phyloP scores from a whole-genome alignment of 2,888 invertebrate species.

The Andrena camellia region DNA sequence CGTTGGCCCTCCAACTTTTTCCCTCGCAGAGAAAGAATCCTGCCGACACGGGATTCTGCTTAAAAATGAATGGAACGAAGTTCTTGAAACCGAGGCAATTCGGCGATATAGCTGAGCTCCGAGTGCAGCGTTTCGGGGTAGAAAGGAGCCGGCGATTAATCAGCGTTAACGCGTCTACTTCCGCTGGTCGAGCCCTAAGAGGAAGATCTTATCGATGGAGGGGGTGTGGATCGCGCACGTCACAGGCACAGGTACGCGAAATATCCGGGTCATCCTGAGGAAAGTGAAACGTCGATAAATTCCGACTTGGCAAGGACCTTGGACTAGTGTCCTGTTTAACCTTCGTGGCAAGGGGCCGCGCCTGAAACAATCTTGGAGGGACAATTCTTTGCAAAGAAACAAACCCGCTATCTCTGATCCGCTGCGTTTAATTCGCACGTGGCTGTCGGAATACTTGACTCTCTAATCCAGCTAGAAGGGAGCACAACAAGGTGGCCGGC shows the following conservation, averaged over 20 bases:
- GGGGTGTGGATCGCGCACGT: slow-evolving; percentile 56
- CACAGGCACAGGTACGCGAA: slow-evolving; percentile 48
- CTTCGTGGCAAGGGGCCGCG: background rate
- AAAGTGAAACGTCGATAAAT: slow-evolving; percentile 73
- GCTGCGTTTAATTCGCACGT: background rate
- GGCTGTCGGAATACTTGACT: too few relatives aligned
- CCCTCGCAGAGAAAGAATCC: background rate
- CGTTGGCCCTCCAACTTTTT: slow-evolving; percentile 6
- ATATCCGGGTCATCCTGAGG: slow-evolving; percentile 68
- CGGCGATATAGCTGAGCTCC: background rate
- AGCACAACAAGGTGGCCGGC: too few relatives aligned
- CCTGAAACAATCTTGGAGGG: background rate
- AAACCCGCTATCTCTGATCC: background rate
- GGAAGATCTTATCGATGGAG: slow-evolving; percentile 51
- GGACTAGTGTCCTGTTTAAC: slow-evolving; percentile 68
- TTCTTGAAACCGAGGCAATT: background rate
- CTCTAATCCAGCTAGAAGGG: too few relatives aligned
- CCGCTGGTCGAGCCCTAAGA: slow-evolving; percentile 28
- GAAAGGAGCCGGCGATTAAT: slow-evolving; percentile 35
- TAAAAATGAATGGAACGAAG: background rate
- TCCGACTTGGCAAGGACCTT: slow-evolving; percentile 69
- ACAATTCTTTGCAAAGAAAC: background rate
- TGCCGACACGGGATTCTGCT: too few relatives aligned
- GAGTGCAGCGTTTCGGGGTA: background rate
- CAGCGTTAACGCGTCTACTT: slow-evolving; percentile 32